Evolutionary conservation across 2,797 vertebrate genomes (phyloP).

Genomic region (Furcifer pardalis): DNA sequence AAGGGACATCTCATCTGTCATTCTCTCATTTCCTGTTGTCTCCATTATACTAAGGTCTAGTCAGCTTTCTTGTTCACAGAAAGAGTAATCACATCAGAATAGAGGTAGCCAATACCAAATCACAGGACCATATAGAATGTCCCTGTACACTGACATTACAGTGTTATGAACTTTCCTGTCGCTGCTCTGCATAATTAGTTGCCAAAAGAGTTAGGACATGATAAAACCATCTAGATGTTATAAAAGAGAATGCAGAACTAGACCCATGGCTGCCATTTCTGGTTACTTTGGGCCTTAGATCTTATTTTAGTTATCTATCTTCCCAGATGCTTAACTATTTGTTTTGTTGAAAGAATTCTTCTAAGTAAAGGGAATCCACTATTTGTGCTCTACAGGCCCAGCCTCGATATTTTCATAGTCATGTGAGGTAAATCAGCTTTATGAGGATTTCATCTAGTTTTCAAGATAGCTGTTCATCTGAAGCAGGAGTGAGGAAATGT

Average conservation of each 20-base stretch:
- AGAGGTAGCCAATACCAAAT: background rate
- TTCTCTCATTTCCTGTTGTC: background rate
- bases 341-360: accelerated
- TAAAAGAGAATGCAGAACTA: background rate
- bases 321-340: background rate
- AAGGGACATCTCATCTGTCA: background rate
- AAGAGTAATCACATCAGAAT: background rate
- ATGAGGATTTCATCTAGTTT: conserved; percentile 23
- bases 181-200: background rate
- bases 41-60: background rate
- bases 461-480: conserved; percentile 6
- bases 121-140: background rate
- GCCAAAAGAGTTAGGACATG: no score
- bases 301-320: background rate
- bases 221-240: background rate
- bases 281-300: background rate
- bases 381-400: background rate
- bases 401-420: conserved; percentile 2
- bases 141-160: background rate
- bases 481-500: background rate
- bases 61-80: background rate
- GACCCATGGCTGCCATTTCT: background rate
- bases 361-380: background rate
- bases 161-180: background rate
- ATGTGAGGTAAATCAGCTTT: conserved; percentile 22